A percentile compares a stretch with the other conserved stretches of the same genome.
Conservation (phyloP, 2,113 vertebrate species). For the Poeciliopsis turrubarensis region DNA sequence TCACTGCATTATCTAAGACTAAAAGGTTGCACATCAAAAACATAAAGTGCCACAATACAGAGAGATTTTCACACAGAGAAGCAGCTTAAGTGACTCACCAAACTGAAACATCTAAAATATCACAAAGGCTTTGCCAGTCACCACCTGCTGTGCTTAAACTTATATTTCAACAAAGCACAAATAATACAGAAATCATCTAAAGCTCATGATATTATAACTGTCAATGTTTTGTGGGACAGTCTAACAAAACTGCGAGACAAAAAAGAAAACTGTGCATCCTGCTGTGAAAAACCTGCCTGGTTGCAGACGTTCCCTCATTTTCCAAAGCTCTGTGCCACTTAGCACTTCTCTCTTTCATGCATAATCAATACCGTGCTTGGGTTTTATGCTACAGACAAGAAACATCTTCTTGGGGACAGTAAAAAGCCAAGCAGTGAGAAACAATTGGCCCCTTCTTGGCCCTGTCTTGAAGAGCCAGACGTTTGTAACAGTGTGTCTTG, state of each 20-base stretch:
- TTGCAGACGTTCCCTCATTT: slow-evolving; percentile 25
- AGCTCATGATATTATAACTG: slow-evolving; percentile 12
- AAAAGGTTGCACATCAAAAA: too few species aligned
- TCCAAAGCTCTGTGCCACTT: slow-evolving; percentile 1
- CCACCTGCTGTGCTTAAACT: too few species aligned
- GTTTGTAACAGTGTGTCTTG: slow-evolving; percentile 49
- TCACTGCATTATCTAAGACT: too few species aligned
- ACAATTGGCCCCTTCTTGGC: slow-evolving; percentile 38
- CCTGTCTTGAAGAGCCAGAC: slow-evolving; percentile 49
- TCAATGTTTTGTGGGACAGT: neutral
- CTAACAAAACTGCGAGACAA: slow-evolving; percentile 3
- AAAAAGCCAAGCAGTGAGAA: slow-evolving; percentile 24
- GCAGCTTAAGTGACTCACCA: neutral
- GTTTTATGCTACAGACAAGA: slow-evolving; percentile 34
- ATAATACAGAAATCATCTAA: neutral
- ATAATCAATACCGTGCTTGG: slow-evolving; percentile 56
- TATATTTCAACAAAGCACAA: too few species aligned
- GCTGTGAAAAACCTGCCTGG: slow-evolving; percentile 20
- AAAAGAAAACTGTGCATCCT: neutral
- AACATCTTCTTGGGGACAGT: slow-evolving; percentile 40
- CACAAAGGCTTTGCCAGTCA: too few species aligned
- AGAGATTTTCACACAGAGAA: too few species aligned
- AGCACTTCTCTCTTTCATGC: slow-evolving; percentile 35
- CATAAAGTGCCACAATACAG: too few species aligned
- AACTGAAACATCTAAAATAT: neutral